Percentiles rank a stretch among this genome's conserved stretches.
These are phyloP conservation scores for Meteorus colon DNA, from an alignment of 2,888 invertebrate genomes.

Conservation along the genomic window DNA sequence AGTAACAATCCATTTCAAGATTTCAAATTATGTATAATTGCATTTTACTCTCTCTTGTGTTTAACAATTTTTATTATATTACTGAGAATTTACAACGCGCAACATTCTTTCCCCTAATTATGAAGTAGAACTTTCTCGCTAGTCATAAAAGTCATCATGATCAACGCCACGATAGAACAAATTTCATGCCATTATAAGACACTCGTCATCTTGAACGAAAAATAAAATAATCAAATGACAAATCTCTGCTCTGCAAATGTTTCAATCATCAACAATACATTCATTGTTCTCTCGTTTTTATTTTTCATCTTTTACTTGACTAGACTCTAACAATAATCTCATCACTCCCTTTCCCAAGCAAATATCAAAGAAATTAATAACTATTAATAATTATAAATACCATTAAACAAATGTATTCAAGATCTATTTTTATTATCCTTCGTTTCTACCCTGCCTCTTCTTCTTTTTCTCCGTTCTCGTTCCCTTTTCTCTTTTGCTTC, in stretches of 20 bases:
- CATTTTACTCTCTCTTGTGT: constrained; percentile 17
- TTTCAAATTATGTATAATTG: not conserved
- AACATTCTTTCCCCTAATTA: constrained; percentile 14
- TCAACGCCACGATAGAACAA: constrained; percentile 8
- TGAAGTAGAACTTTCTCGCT: not conserved
- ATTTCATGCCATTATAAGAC: not conserved
- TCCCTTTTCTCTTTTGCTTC: not conserved
- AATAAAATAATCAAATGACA: not conserved
- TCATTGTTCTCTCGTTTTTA: not conserved
- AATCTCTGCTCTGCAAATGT: not conserved
- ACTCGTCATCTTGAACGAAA: not conserved
- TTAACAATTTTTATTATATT: constrained; percentile 8
- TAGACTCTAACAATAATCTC: constrained; percentile 11
- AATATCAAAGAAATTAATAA: not conserved
- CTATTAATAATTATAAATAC: not conserved
- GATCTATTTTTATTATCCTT: not conserved
- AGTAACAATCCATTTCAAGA: not conserved
- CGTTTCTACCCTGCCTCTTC: not conserved
- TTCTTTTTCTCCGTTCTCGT: not conserved
- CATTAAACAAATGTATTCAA: not conserved
- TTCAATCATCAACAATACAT: not conserved
- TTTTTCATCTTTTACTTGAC: not conserved
- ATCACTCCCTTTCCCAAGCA: not conserved
- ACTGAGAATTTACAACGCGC: not conserved
- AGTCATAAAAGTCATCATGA: constrained; percentile 14